These are phyloP conservation scores for Paraplagusia blochii DNA, from an alignment of 2,113 vertebrate genomes.

Conservation along the genomic window DNA sequence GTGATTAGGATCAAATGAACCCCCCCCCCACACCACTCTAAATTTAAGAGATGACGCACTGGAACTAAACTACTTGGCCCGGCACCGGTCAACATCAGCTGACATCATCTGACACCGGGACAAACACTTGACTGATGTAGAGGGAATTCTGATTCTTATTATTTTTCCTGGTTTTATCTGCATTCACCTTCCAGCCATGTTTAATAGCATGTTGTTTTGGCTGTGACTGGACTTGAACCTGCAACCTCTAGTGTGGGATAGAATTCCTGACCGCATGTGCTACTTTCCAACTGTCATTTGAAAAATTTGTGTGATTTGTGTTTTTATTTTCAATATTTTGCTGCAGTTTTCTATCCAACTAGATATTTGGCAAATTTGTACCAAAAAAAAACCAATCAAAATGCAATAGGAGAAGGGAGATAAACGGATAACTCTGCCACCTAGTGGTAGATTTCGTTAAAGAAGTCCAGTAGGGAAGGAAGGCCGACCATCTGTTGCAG, in stretches of 20 bases:
- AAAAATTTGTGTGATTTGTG: no score
- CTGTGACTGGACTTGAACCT: no score
- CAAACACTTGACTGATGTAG: no score
- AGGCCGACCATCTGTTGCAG: not conserved
- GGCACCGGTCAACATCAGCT: not conserved
- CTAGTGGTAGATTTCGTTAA: conserved; percentile 41
- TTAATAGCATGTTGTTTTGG: no score
- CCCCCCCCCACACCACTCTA: not conserved
- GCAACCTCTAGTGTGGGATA: no score
- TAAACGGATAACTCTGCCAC: conserved; percentile 45
- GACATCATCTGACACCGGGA: not conserved
- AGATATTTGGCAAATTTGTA: not conserved
- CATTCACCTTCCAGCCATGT: no score
- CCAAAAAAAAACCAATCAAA: not conserved
- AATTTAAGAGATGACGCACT: not conserved
- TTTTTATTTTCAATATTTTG: no score
- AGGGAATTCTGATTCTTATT: no score
- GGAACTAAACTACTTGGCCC: not conserved
- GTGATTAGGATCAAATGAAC: conserved; percentile 6
- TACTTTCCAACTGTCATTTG: no score
- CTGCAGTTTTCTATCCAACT: not conserved
- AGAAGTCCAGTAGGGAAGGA: not conserved
- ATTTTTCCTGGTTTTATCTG: no score
- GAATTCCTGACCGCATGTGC: no score
- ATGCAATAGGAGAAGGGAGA: not conserved